Evolutionary conservation across 1,140 invertebrate species (phyloP), one percentile per base, ranked within the genome.

Genomic region (Mycetomoellerius zeteki): DNA sequence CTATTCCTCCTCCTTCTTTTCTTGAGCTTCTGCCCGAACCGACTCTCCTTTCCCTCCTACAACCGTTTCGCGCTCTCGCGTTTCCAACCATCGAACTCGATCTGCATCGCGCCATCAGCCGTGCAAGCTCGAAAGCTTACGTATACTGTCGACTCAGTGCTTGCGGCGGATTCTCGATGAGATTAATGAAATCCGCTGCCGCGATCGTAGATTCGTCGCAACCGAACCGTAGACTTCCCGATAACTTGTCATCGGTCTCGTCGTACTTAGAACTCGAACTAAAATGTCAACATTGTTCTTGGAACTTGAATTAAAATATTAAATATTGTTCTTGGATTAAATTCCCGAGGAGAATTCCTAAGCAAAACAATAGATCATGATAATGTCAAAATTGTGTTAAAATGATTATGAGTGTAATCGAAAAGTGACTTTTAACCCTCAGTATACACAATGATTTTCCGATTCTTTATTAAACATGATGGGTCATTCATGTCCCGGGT

Each of bases 1-100:
- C 89, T 86, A 86, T 71, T 62, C 85, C 87, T 82, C 56, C 88
- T 82, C 80, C 86, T 88, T 86, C 91, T 78, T 88, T 82, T 88
- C 85, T 91, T 86, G 73, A 71, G 89, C 85, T 64, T 88, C 82
- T 92, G 86, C 86, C 82, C 86, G 76, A 82, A 56, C 78, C 73
- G 19, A 69, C 78, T 54, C 27, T 72, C 78, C 60, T 43, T 24
- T n/a, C 47, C 71, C 52, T 19, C 69, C 62, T 60, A 27, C 33
- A 33, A 37, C 73, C 60, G 21, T 72, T 69, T 24, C 27, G 37
- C n/a, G 43, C 47, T 56, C 30, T 54, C 60, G 37, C 33, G n/a
- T 65, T 78, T 47, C 64, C 65, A 56, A 67, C 16, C 60, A 37
- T 77, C 71, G 73, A 56, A 84, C 69, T 67, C 52, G 64, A 86